These are phyloP conservation scores for Magallana ariakensis DNA, from an alignment of 1,140 invertebrate genomes.

Conservation along the genomic window DNA sequence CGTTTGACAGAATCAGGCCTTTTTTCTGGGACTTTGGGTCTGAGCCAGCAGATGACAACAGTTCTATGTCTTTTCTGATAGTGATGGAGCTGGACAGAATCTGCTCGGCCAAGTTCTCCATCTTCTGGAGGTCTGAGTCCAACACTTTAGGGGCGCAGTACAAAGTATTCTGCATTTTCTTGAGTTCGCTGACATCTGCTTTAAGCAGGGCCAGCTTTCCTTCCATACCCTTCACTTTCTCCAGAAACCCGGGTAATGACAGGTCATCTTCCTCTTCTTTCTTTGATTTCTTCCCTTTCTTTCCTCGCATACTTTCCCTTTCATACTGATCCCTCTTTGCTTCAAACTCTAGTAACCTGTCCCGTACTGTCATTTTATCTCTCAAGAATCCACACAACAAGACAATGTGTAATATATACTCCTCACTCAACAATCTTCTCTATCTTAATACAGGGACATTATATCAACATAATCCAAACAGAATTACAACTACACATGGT, in stretches of 20 bases:
- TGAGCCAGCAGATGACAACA: constrained; percentile 46
- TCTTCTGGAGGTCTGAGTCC: constrained; percentile 55
- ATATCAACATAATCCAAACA: not conserved
- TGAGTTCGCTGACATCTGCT: constrained; percentile 59
- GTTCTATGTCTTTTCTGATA: constrained; percentile 58
- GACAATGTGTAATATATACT: not conserved
- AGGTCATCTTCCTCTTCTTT: constrained; percentile 57
- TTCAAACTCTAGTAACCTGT: constrained; percentile 65
- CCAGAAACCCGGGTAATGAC: constrained; percentile 60
- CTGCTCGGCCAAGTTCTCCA: constrained; percentile 61
- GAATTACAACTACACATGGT: not conserved
- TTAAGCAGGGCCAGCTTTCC: constrained; percentile 56
- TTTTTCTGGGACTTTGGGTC: constrained; percentile 51
- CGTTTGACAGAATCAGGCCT: constrained; percentile 51
- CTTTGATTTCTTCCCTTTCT: constrained; percentile 54
- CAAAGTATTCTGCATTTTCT: constrained; percentile 63
- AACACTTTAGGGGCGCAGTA: constrained; percentile 63
- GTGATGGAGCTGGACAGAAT: constrained; percentile 48
- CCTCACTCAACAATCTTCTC: constrained; percentile 25
- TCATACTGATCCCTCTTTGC: constrained; percentile 57
- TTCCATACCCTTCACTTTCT: constrained; percentile 61
- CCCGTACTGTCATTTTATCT: constrained; percentile 58
- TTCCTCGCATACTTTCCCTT: constrained; percentile 60
- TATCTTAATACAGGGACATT: not conserved
- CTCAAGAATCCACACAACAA: not conserved